Evolutionary conservation across 2,797 vertebrate genomes (phyloP).

Genomic region (Xenopus petersii): DNA sequence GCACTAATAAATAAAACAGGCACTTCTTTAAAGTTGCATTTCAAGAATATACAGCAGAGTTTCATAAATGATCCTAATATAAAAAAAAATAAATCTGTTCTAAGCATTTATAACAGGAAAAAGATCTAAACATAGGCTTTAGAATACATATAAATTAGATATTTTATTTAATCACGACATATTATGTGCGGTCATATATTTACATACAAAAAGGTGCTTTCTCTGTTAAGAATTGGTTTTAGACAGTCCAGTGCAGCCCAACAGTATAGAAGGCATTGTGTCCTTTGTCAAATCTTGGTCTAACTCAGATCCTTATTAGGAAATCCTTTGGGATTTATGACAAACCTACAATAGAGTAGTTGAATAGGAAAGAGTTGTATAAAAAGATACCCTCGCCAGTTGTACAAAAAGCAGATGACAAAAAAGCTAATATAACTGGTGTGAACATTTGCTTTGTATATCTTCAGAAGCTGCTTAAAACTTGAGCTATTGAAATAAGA

Average conservation of each 20-base stretch:
- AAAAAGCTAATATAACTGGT: constrained; percentile 21
- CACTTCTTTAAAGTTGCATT: no score
- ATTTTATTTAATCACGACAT: constrained; percentile 21
- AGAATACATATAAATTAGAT: constrained; percentile 18
- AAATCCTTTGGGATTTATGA: constrained; percentile 30
- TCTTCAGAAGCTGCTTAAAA: constrained; percentile 10
- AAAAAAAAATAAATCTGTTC: no score
- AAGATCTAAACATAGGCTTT: constrained; percentile 13
- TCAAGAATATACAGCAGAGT: no score
- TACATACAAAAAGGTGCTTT: constrained; percentile 19
- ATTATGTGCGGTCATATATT: constrained; percentile 11
- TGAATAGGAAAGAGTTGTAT: constrained; percentile 21
- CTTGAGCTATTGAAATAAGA: neutral
- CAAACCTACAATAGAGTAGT: constrained; percentile 27
- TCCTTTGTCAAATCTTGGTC: constrained; percentile 18
- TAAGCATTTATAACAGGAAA: neutral
- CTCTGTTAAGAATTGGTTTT: constrained; percentile 3
- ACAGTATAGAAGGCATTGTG: constrained; percentile 8
- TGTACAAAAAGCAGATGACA: constrained; percentile 30
- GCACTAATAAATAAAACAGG: no score
- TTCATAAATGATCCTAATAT: no score
- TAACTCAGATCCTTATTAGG: constrained; percentile 21
- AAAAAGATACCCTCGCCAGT: constrained; percentile 14
- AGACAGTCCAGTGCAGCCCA: constrained; percentile 10
- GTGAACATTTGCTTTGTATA: constrained; percentile 7